Percentiles rank a stretch among this genome's conserved stretches.
Conservation (phyloP, 2,888 invertebrate genomes). For the Euplagia quadripunctaria region DNA sequence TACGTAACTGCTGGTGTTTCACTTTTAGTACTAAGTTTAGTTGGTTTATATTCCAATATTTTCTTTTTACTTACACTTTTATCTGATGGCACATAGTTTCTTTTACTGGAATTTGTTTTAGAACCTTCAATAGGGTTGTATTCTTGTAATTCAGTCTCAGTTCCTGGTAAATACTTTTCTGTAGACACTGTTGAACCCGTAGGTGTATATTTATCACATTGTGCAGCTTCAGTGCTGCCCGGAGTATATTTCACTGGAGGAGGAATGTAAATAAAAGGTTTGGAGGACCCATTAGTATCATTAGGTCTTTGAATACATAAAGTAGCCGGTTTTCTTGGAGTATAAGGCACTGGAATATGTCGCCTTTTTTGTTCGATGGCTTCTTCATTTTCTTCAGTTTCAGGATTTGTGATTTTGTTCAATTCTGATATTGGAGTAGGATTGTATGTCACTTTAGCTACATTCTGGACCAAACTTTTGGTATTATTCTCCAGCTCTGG, state of each 20-base stretch:
- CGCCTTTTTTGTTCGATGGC: constrained; percentile 73
- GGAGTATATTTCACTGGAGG: constrained; percentile 77
- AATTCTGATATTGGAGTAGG: constrained; percentile 90
- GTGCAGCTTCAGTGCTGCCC: constrained; percentile 69
- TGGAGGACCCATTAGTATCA: constrained; percentile 73
- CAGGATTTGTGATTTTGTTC: constrained; percentile 76
- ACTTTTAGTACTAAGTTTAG: constrained; percentile 68
- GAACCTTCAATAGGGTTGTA: constrained; percentile 72
- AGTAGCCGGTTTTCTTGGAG: constrained; percentile 80
- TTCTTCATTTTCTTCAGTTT: constrained; percentile 69
- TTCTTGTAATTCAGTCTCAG: constrained; percentile 72
- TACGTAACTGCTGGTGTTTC: constrained; percentile 72
- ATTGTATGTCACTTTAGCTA: constrained; percentile 85
- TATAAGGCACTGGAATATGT: constrained; percentile 85
- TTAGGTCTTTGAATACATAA: constrained; percentile 72
- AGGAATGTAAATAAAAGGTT: constrained; percentile 79
- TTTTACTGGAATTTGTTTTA: constrained; percentile 60
- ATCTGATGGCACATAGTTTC: constrained; percentile 82
- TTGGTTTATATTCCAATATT: constrained; percentile 81
- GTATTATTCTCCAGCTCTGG: constrained; percentile 52
- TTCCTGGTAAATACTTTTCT: constrained; percentile 79
- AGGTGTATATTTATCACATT: constrained; percentile 79
- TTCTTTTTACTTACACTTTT: constrained; percentile 75
- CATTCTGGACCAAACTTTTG: constrained; percentile 68
- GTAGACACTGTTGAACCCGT: constrained; percentile 71